Evolutionary conservation across 2,797 vertebrate species (phyloP).

Genomic region (Halcyon badia): DNA sequence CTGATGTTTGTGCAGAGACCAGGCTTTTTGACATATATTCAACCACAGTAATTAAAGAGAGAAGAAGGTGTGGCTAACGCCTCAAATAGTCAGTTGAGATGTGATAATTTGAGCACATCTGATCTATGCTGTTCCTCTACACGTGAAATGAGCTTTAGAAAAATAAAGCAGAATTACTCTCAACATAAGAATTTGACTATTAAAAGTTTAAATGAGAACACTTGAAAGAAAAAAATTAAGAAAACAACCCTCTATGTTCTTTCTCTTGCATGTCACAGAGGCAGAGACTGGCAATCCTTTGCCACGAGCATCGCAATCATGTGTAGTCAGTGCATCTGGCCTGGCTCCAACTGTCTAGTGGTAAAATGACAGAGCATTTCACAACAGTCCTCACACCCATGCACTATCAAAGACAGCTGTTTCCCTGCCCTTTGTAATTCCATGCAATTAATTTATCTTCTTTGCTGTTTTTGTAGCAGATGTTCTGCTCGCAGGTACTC

Average conservation of each 20-base stretch:
- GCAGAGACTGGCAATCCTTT: background rate
- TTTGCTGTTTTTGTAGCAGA: background rate
- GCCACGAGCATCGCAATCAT: background rate
- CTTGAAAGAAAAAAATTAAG: background rate
- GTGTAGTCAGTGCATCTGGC: background rate
- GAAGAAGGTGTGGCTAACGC: background rate
- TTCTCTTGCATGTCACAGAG: background rate
- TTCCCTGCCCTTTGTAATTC: constrained; percentile 7
- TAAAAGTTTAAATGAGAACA: background rate
- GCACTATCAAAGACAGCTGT: background rate
- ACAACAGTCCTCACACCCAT: constrained; percentile 20
- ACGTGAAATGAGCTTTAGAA: background rate
- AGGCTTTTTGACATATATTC: background rate
- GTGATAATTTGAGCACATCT: background rate
- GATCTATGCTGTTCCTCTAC: background rate
- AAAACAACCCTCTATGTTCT: background rate
- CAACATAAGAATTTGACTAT: background rate
- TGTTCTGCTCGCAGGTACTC: background rate
- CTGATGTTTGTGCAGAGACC: background rate
- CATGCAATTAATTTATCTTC: background rate
- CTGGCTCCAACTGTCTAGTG: background rate
- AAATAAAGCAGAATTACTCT: background rate
- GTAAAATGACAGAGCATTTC: background rate
- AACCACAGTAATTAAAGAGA: background rate
- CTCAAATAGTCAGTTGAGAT: background rate